Conservation (phyloP, 1,140 invertebrate species). For the Cherax quadricarinatus region DNA sequence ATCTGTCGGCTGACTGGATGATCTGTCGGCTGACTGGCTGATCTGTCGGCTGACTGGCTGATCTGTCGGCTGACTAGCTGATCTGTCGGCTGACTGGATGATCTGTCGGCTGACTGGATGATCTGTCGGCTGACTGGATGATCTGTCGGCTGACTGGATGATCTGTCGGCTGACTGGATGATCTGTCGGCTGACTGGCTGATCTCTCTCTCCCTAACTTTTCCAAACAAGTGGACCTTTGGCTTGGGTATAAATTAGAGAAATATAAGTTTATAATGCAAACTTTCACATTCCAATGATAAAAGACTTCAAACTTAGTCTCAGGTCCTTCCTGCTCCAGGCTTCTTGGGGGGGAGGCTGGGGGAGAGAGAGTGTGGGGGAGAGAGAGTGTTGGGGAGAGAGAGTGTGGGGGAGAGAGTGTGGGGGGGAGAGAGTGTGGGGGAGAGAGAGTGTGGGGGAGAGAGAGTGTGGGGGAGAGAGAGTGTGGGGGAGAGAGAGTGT, state of each 20-base stretch:
- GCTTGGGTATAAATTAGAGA: constrained; percentile 58
- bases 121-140: no score
- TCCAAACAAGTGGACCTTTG: constrained; percentile 27
- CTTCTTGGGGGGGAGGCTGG: not conserved
- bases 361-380: constrained; percentile 16
- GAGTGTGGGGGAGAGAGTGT: constrained; percentile 3
- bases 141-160: no score
- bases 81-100: no score
- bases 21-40: no score
- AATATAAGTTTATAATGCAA: constrained; percentile 33
- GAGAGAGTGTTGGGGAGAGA: no score
- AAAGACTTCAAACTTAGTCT: constrained; percentile 48
- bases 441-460: constrained; percentile 4
- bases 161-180: no score
- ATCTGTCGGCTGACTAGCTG: no score
- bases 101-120: no score
- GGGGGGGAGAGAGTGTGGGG: no score
- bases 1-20: no score
- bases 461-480: constrained; percentile 12
- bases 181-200: no score
- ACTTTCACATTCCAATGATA: constrained; percentile 52
- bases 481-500: constrained; percentile 11
- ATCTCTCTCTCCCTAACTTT: not conserved
- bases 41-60: no score
- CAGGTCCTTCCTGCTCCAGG: not conserved